These are phyloP conservation scores for Drosophila lini DNA, from an alignment of 1,140 invertebrate genomes.

Conservation along the genomic window DNA sequence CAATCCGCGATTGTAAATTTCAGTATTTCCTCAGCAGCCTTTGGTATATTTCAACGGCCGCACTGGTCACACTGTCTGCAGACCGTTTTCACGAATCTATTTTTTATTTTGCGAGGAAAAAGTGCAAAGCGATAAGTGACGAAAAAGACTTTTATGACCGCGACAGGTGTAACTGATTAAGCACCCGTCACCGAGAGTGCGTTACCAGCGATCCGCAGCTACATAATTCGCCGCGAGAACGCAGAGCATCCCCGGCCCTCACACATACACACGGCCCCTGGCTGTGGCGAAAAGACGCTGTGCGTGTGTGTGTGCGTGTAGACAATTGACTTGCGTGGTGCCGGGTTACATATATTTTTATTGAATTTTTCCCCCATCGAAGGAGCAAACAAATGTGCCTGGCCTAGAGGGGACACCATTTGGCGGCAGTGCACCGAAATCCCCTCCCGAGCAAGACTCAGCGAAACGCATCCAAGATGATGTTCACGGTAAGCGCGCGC, in stretches of 20 bases:
- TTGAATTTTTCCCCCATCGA: conserved; percentile 57
- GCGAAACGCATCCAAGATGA: conserved; percentile 60
- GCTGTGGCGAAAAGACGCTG: conserved; percentile 44
- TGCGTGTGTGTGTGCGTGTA: conserved; percentile 59
- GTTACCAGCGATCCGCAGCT: neutral
- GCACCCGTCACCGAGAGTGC: neutral
- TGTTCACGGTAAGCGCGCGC: conserved; percentile 80
- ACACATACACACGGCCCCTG: conserved; percentile 40
- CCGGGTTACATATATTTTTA: conserved; percentile 80
- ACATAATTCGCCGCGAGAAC: neutral
- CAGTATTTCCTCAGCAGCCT: neutral
- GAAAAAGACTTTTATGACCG: conserved; percentile 1
- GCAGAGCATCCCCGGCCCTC: conserved; percentile 36
- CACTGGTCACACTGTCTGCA: conserved; percentile 27
- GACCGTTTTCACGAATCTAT: conserved; percentile 47
- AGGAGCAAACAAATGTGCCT: conserved; percentile 52
- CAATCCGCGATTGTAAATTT: neutral
- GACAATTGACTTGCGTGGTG: conserved; percentile 78
- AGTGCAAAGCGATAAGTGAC: conserved; percentile 8
- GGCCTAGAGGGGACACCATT: conserved; percentile 42
- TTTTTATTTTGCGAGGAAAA: conserved; percentile 44
- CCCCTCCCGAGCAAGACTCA: conserved; percentile 32
- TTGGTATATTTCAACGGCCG: conserved; percentile 4
- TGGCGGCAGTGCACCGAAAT: conserved; percentile 43
- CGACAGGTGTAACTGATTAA: conserved; percentile 20